Percentiles rank a stretch among this genome's conserved stretches.
Evolutionary conservation across 2,888 invertebrate species (phyloP).

Genomic region (Chalcosyrphus nemorum): DNA sequence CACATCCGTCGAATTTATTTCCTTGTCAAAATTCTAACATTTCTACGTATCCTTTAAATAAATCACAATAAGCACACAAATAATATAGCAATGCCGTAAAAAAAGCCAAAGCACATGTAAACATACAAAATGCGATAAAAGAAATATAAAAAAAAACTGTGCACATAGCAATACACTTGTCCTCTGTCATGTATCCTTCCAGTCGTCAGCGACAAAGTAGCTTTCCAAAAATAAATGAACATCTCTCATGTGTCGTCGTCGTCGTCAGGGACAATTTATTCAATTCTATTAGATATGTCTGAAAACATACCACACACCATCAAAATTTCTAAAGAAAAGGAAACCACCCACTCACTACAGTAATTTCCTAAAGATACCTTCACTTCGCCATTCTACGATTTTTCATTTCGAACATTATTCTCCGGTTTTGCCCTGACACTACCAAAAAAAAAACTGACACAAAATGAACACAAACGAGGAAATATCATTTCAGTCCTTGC

Average conservation of each 20-base stretch:
- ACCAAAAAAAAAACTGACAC: neutral
- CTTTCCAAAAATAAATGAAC: conserved; percentile 30
- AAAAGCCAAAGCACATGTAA: neutral
- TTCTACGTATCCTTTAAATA: neutral
- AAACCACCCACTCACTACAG: conserved; percentile 6
- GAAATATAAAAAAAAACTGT: neutral
- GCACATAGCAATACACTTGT: conserved; percentile 11
- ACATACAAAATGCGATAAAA: neutral
- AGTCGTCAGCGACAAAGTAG: neutral
- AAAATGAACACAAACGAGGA: conserved; percentile 25
- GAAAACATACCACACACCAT: conserved; percentile 12
- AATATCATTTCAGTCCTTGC: conserved; percentile 17
- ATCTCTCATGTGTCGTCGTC: conserved; percentile 7
- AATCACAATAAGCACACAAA: neutral
- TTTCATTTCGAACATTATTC: neutral
- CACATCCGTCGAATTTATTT: neutral
- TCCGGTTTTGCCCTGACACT: neutral
- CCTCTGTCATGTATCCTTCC: neutral
- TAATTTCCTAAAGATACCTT: neutral
- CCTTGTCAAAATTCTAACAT: neutral
- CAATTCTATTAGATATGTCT: conserved; percentile 21
- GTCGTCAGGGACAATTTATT: conserved; percentile 18
- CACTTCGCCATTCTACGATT: neutral
- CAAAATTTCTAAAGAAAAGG: conserved; percentile 24
- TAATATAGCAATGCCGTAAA: neutral